Evolutionary conservation across 2,797 vertebrate genomes (phyloP), one percentile per base, ranked within the genome.

Genomic region (Hipposideros larvatus): DNA sequence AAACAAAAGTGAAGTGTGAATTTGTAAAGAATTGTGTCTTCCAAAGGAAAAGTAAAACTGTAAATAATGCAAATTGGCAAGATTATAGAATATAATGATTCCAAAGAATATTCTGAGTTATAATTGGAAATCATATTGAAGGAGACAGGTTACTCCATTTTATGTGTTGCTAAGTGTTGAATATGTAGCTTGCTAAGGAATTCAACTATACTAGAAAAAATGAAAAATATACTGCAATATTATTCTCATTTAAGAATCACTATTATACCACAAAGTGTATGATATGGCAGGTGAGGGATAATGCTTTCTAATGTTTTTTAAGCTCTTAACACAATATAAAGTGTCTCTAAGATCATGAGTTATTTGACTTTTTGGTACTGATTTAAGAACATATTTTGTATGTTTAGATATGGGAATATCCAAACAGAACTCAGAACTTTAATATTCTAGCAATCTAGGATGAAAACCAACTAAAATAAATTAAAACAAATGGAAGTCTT

Each of bases 21-120:
- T 68, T 88, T 95, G 84, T 43, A 86, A 98, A 97, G 97, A 91
- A 96, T 96, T 82, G 88, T 73, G 97, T 96, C 97, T 98, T 98
- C 97, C 97, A 87, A 97, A 97, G 87, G 82, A 86, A 97, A 96
- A 97, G 92, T 92, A 96, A 19, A 93, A 77, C 82, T 77, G 97
- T 79, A 97, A 98, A 97, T 74, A 96, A 97, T 97, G 91, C 97
- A 98, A 96, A 98, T 89, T 98, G 98, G 96, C 98, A 97, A 95
- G 94, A 97, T 98, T 98, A 97, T 97, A 97, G 95, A 95, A 89
- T 83, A 97, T 97, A 97, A 97, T 71, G 90, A 98, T 95, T 96
- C 95, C 98, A 97, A 95, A 97, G 96, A 97, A 97, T 97, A 97
- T 97, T 98, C 94, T 53, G 95, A 98, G 97, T 97, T 97, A 95